Conservation (phyloP, 1,140 invertebrate genomes). For the Panagrolaimus sp. region DNA sequence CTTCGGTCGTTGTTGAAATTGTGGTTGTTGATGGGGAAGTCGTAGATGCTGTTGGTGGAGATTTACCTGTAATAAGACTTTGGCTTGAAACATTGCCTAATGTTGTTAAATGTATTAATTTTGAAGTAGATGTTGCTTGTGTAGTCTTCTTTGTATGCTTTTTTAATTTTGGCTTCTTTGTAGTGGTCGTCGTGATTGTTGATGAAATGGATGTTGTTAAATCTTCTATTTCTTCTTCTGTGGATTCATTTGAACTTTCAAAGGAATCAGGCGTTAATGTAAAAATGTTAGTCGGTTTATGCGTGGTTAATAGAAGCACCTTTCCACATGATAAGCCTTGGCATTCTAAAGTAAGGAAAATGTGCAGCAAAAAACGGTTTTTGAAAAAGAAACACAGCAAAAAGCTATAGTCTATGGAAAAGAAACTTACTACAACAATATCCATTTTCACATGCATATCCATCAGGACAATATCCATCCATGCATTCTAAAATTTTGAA, state of each 20-base stretch:
- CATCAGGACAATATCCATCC: slow-evolving; percentile 23
- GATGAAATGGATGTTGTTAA: too few relatives aligned
- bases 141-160: background rate
- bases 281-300: background rate
- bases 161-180: background rate
- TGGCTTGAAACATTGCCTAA: too few relatives aligned
- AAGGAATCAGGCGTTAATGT: background rate
- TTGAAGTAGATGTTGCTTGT: background rate
- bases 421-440: slow-evolving; percentile 26
- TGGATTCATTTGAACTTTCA: background rate
- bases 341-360: too few relatives aligned
- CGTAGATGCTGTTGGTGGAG: background rate
- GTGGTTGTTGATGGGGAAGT: background rate
- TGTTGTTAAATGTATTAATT: too few relatives aligned
- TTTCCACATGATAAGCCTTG: background rate
- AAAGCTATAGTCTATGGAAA: background rate
- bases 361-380: too few relatives aligned
- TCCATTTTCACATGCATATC: slow-evolving; percentile 27
- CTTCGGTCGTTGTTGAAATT: background rate
- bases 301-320: background rate
- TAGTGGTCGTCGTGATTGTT: background rate
- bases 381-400: background rate
- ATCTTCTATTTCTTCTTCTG: too few relatives aligned
- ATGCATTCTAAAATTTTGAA: slow-evolving; percentile 23
- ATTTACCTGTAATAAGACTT: background rate